A percentile compares a stretch with the other conserved stretches of the same genome.
Conservation (phyloP, 2,113 vertebrate genomes). For the Eupsittula cactorum region DNA sequence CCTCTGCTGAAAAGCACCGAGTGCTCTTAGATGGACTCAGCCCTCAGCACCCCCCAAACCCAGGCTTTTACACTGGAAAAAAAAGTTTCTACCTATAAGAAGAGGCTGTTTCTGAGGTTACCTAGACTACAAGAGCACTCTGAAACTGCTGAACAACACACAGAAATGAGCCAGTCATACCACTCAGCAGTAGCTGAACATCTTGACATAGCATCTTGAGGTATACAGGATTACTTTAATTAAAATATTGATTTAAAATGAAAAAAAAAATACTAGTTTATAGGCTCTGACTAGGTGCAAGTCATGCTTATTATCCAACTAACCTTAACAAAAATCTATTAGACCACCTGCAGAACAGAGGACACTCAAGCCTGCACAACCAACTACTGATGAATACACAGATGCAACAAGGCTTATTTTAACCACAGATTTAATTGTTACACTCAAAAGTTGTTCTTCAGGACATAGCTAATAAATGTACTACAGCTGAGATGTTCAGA, state of each 20-base stretch:
- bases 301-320: not conserved
- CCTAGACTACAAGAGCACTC: slow-evolving; percentile 55
- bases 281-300: not conserved
- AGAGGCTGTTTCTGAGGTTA: slow-evolving; percentile 47
- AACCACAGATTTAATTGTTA: not conserved
- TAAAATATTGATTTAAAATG: not conserved
- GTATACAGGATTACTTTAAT: not conserved
- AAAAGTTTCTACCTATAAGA: not conserved
- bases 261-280: not conserved
- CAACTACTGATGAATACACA: not conserved
- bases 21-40: not conserved
- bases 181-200: not conserved
- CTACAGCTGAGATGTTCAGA: not conserved
- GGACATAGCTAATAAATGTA: not conserved
- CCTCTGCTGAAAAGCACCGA: not conserved
- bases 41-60: not conserved
- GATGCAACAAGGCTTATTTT: not conserved
- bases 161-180: not conserved
- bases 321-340: not conserved
- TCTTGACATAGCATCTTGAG: not conserved
- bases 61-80: not conserved
- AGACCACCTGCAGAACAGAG: not conserved
- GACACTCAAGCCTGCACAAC: not conserved
- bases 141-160: not conserved
- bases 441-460: not conserved